Evolutionary conservation across 2,888 invertebrate genomes (phyloP), one percentile per base, ranked within the genome.

Genomic region (Sminthurinus aureus): DNA sequence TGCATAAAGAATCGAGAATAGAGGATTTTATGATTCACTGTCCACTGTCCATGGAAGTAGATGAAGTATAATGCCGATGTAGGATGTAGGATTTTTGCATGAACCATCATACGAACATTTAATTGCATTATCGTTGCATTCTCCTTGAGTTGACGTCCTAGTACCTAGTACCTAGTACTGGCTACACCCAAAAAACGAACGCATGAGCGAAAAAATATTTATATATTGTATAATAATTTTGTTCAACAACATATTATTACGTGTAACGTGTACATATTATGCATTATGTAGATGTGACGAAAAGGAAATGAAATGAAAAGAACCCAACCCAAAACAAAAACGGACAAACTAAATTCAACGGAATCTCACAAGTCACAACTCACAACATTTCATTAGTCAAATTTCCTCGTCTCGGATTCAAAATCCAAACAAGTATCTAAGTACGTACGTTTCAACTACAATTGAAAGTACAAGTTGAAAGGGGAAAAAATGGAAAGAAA

Each of bases 321-420:
- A 26, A 71, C 71, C 71, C 71, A 71, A 71, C 71, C 71, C 71
- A 69, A 69, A 18, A 15, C 64, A 64, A 64, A n/a, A 18, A 64
- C 64, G 64, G 15, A 64, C 18, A 64, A n/a, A 9, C 15, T 9
- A 64, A 15, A 64, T n/a, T 38, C 38, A 38, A 11, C n/a, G 1
- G 67, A 67, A n/a, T 67, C 18, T 18, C 67, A 20, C n/a, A 11
- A 67, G 12, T 67, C 11, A 18, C n/a, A 11, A 67, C 67, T 67
- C 11, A 18, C n/a, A 38, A 58, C 58, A 58, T 58, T 58, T 58
- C 58, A 58, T 58, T 58, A 58, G 58, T 58, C 18, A 58, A 13
- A 58, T 58, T 58, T 58, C 58, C 58, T 58, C 58, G 15, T 38
- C 38, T 38, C 38, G 38, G 38, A 38, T 38, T 38, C 38, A 38